Evolutionary conservation across 2,113 vertebrate genomes (phyloP).

Genomic region (Anolis carolinensis): DNA sequence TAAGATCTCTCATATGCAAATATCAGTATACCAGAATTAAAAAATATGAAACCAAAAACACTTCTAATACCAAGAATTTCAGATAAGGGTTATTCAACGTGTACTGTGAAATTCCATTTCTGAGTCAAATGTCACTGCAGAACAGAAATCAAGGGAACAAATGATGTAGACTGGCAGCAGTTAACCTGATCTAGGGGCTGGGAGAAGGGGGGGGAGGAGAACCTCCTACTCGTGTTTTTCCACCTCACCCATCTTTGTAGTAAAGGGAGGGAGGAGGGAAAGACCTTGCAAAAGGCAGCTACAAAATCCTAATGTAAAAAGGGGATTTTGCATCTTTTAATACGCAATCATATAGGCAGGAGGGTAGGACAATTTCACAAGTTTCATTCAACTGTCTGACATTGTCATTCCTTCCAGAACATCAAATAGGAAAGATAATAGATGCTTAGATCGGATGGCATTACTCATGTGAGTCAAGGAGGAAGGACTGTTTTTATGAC

Average conservation of each 20-base stretch:
- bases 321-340: no score
- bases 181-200: not conserved
- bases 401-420: no score
- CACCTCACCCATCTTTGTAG: constrained; percentile 3
- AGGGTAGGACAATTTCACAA: not conserved
- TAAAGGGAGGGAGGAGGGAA: not conserved
- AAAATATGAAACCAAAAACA: no score
- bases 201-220: not conserved
- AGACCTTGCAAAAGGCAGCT: not conserved
- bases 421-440: not conserved
- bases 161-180: not conserved
- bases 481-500: not conserved
- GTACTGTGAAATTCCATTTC: not conserved
- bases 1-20: no score
- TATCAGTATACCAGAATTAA: no score
- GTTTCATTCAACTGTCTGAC: not conserved
- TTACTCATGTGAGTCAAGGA: not conserved
- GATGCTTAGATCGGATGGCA: not conserved
- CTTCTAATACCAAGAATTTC: no score
- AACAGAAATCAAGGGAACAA: not conserved
- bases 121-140: not conserved
- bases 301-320: not conserved
- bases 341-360: not conserved
- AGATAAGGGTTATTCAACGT: no score
- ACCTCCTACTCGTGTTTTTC: not conserved